Evolutionary conservation across 2,888 invertebrate species (phyloP).

Genomic region (Yponomeuta plumbellus): DNA sequence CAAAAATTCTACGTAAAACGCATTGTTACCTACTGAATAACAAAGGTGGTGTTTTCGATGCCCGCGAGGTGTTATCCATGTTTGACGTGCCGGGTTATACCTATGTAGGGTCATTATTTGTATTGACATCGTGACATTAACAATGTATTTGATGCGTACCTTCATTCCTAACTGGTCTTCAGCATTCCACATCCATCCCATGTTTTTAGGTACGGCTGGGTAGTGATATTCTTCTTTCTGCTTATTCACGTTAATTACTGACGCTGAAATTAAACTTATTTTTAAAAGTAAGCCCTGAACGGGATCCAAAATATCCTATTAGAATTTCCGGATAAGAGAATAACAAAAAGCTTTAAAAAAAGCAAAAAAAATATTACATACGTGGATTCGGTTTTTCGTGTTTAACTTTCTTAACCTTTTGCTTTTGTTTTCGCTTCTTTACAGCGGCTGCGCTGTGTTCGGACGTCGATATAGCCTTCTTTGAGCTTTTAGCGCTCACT

Average conservation of each 20-base stretch:
- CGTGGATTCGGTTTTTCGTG: not conserved
- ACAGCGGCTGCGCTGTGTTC: not conserved
- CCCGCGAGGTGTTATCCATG: too few relatives aligned
- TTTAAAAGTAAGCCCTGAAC: too few relatives aligned
- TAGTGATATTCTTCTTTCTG: slow-evolving; percentile 45
- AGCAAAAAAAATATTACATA: not conserved
- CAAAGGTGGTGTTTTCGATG: too few relatives aligned
- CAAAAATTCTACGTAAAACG: too few relatives aligned
- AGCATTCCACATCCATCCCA: slow-evolving; percentile 71
- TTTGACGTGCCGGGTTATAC: too few relatives aligned
- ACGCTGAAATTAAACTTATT: slow-evolving; percentile 31
- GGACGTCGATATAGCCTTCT: not conserved
- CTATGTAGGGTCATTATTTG: too few relatives aligned
- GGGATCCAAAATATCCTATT: too few relatives aligned
- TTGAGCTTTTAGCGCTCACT: not conserved
- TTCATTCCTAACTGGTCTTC: slow-evolving; percentile 64
- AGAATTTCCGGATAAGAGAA: too few relatives aligned
- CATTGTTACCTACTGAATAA: too few relatives aligned
- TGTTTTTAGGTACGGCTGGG: slow-evolving; percentile 55
- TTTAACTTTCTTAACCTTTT: not conserved
- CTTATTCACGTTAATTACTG: slow-evolving; percentile 34
- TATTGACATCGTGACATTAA: too few relatives aligned
- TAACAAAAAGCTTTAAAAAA: not conserved
- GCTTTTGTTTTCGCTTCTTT: not conserved
- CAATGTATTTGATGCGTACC: slow-evolving; percentile 31